Evolutionary conservation across 2,797 vertebrate genomes (phyloP).

Genomic region (Catamblyrhynchus diadema): DNA sequence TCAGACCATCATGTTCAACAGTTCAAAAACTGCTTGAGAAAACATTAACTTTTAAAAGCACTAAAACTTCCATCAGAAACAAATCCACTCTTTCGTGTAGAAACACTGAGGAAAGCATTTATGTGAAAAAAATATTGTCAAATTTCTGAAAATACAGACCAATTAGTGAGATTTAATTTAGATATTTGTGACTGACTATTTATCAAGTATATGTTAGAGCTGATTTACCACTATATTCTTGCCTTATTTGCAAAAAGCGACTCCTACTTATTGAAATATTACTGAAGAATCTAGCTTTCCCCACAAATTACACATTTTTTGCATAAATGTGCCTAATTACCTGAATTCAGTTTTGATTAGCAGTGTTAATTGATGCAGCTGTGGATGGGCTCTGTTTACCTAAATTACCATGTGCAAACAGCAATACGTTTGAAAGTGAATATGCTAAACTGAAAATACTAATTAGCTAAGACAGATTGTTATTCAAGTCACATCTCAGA

Average conservation of each 20-base stretch:
- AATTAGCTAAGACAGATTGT: slow-evolving; percentile 84
- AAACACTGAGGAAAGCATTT: slow-evolving; percentile 66
- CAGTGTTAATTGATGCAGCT: slow-evolving; percentile 88
- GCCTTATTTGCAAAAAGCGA: slow-evolving; percentile 72
- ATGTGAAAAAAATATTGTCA: slow-evolving; percentile 55
- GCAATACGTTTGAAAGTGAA: slow-evolving; percentile 84
- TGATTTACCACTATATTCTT: slow-evolving; percentile 67
- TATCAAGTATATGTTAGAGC: slow-evolving; percentile 58
- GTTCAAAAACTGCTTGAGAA: slow-evolving; percentile 21
- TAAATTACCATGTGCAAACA: slow-evolving; percentile 88
- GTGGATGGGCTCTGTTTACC: slow-evolving; percentile 85
- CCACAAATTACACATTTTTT: slow-evolving; percentile 81
- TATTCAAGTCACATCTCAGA: slow-evolving; percentile 83
- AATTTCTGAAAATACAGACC: slow-evolving; percentile 73
- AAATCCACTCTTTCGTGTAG: slow-evolving; percentile 31
- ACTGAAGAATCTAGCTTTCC: slow-evolving; percentile 76
- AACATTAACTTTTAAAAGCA: slow-evolving; percentile 58
- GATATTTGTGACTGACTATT: slow-evolving; percentile 67
- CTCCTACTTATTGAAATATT: slow-evolving; percentile 78
- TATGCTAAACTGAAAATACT: slow-evolving; percentile 86
- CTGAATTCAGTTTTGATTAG: slow-evolving; percentile 89
- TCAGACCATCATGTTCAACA: slow-evolving; percentile 2
- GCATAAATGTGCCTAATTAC: slow-evolving; percentile 87
- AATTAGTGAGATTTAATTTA: slow-evolving; percentile 78
- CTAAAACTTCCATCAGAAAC: slow-evolving; percentile 43